Conservation (phyloP, 2,113 vertebrate genomes). For the Cyprinus carpio region DNA sequence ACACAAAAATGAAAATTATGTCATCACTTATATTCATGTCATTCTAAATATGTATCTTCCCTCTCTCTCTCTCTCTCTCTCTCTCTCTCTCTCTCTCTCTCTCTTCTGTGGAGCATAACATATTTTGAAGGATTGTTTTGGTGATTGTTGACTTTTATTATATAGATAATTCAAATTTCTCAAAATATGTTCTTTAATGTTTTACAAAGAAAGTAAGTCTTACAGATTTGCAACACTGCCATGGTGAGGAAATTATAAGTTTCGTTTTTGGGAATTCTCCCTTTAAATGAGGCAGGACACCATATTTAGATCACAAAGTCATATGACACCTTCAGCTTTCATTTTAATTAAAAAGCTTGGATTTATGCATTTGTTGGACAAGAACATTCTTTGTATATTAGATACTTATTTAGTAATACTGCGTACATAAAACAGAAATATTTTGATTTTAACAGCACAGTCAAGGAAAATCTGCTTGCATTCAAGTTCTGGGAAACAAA, state of each 20-base stretch:
- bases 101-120: neutral
- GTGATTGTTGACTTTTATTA: neutral
- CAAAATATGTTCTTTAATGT: neutral
- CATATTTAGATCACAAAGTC: neutral
- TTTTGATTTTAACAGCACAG: neutral
- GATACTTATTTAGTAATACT: neutral
- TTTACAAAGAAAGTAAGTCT: neutral
- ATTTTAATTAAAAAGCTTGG: neutral
- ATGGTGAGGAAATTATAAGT: neutral
- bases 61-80: too few species aligned
- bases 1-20: too few species aligned
- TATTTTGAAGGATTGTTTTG: neutral
- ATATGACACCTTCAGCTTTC: neutral
- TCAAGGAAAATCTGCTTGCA: neutral
- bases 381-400: neutral
- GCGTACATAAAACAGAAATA: neutral
- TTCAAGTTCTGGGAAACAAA: neutral
- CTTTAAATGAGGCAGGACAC: neutral
- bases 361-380: neutral
- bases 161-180: neutral
- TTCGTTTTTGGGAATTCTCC: neutral
- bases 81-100: rapidly evolving
- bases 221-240: neutral
- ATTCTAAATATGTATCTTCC: neutral
- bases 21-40: neutral